Evolutionary conservation across 2,888 invertebrate species (phyloP).

Genomic region (Watsonalla binaria): DNA sequence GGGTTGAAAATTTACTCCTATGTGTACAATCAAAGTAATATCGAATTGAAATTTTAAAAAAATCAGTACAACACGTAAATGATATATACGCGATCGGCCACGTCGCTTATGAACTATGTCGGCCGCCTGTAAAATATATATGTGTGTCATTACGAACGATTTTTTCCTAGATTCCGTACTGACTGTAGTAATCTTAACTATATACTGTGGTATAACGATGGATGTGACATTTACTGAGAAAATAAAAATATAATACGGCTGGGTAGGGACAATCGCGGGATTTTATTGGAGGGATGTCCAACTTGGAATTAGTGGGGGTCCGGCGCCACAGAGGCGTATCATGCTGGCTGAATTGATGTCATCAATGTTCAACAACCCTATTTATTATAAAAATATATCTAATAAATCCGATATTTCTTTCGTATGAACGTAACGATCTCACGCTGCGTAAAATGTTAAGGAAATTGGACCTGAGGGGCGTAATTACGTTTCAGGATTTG

Average conservation of each 20-base stretch:
- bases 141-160: too few relatives aligned
- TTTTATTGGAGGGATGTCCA: constrained; percentile 45
- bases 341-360: constrained; percentile 25
- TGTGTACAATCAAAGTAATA: too few relatives aligned
- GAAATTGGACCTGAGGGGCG: constrained; percentile 13
- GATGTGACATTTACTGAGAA: constrained; percentile 36
- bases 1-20: too few relatives aligned
- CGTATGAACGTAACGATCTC: constrained; percentile 20
- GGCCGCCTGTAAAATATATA: too few relatives aligned
- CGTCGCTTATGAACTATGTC: too few relatives aligned
- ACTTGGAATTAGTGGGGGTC: constrained; percentile 42
- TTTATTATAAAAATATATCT: constrained; percentile 15
- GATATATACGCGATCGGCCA: too few relatives aligned
- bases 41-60: too few relatives aligned
- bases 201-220: constrained; percentile 8
- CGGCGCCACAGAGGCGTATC: constrained; percentile 51
- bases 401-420: constrained; percentile 16
- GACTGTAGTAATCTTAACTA: too few relatives aligned
- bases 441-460: constrained; percentile 22
- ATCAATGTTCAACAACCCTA: constrained; percentile 7
- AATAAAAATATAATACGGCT: constrained; percentile 45
- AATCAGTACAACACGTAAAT: too few relatives aligned
- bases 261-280: constrained; percentile 32
- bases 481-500: not conserved
- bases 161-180: too few relatives aligned